Conservation (phyloP, 2,797 vertebrate species). For the Sebastes flavidus region DNA sequence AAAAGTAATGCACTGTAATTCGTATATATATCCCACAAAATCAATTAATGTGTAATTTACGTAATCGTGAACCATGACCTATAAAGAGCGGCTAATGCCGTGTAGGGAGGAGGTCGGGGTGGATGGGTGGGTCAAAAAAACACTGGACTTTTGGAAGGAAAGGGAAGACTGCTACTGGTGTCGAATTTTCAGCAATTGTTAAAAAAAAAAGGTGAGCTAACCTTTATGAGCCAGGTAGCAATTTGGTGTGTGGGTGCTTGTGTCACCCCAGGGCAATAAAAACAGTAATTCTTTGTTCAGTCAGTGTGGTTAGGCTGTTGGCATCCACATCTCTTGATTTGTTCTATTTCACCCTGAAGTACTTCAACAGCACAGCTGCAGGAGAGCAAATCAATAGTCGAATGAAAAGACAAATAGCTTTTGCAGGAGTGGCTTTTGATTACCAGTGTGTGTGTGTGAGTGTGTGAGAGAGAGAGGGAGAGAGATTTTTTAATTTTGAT, state of each 20-base stretch:
- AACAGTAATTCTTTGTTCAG: constrained; percentile 38
- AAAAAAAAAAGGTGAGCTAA: not conserved
- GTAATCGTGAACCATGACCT: too few relatives aligned
- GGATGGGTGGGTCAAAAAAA: too few relatives aligned
- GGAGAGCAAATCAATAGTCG: constrained; percentile 22
- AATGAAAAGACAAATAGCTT: constrained; percentile 34
- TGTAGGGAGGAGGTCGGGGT: too few relatives aligned
- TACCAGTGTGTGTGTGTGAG: not conserved
- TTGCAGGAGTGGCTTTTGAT: constrained; percentile 19
- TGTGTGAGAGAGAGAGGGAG: not conserved
- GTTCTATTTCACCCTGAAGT: constrained; percentile 9
- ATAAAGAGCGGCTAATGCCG: too few relatives aligned
- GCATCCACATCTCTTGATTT: constrained; percentile 22
- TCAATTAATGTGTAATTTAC: too few relatives aligned
- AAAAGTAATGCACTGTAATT: too few relatives aligned
- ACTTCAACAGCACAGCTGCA: not conserved
- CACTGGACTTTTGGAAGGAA: not conserved
- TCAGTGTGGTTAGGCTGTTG: constrained; percentile 21
- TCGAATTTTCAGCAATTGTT: not conserved
- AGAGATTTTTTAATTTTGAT: not conserved
- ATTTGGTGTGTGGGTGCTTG: constrained; percentile 16
- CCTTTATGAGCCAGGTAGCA: not conserved
- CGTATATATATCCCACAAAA: too few relatives aligned
- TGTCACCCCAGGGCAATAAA: constrained; percentile 4
- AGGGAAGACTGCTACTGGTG: not conserved